phyloP scores from a whole-genome alignment of 2,888 invertebrate species.

The Octonoba sinensis region DNA sequence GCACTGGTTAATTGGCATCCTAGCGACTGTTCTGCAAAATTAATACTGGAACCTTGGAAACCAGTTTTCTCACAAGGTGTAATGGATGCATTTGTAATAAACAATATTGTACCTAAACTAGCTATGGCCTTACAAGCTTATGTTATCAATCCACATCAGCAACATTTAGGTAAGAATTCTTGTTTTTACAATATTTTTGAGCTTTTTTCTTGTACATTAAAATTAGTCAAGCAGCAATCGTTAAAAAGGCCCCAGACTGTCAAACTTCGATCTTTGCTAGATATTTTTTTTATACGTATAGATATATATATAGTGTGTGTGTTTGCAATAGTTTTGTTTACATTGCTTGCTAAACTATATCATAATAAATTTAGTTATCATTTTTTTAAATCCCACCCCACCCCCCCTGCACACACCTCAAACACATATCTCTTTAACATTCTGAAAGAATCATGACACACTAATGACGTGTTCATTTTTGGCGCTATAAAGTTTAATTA shows the following conservation, averaged over 20 bases:
- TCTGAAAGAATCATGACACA: background rate
- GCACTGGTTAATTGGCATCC: slow-evolving; percentile 96
- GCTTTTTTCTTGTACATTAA: background rate
- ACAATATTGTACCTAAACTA: slow-evolving; percentile 90
- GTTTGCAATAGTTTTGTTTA: too few relatives aligned
- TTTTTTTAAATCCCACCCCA: too few relatives aligned
- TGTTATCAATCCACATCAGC: slow-evolving; percentile 81
- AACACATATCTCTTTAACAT: background rate
- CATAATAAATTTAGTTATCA: too few relatives aligned
- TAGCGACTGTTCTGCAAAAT: slow-evolving; percentile 90
- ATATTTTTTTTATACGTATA: too few relatives aligned
- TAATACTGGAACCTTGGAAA: slow-evolving; percentile 92
- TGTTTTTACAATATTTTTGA: background rate
- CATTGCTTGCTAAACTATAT: too few relatives aligned
- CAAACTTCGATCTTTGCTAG: too few relatives aligned
- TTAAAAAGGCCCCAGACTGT: too few relatives aligned
- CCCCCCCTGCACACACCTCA: background rate
- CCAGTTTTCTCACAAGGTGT: slow-evolving; percentile 81
- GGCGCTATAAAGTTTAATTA: too few relatives aligned
- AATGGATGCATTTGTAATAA: slow-evolving; percentile 84
- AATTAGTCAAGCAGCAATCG: background rate
- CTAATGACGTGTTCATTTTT: background rate
- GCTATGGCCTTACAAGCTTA: slow-evolving; percentile 78
- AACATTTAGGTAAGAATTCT: slow-evolving; percentile 76
- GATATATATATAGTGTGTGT: too few relatives aligned